A percentile compares a stretch with the other conserved stretches of the same genome.
These are phyloP conservation scores for Spheniscus mendiculus DNA, from an alignment of 2,113 vertebrate species.

Conservation along the genomic window DNA sequence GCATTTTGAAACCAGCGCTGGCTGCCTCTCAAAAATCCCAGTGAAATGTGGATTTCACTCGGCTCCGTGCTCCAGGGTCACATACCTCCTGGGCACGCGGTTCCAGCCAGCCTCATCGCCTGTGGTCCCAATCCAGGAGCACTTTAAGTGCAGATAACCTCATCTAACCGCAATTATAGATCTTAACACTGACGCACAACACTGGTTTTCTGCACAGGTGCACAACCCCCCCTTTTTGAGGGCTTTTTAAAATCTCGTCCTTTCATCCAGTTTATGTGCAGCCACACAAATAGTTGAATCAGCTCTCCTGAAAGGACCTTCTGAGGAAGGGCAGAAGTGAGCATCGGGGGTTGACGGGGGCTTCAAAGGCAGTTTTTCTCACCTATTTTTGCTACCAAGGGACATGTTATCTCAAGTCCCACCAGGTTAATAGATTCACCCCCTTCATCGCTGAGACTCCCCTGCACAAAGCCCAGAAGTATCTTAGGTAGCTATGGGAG, in stretches of 20 bases:
- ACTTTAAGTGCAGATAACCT: neutral
- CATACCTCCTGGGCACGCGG: accelerated
- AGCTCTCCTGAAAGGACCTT: neutral
- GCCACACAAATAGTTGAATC: neutral
- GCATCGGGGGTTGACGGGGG: neutral
- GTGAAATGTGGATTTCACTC: neutral
- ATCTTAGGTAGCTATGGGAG: neutral
- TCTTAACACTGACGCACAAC: neutral
- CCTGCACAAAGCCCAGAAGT: neutral
- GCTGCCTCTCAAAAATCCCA: neutral
- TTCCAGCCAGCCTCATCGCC: neutral
- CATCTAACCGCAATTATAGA: neutral
- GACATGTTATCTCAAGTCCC: neutral
- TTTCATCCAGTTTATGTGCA: neutral
- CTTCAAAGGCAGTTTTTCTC: neutral
- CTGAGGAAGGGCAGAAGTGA: neutral
- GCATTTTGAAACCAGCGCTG: neutral
- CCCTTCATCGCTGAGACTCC: neutral
- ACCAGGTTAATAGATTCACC: neutral
- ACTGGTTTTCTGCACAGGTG: neutral
- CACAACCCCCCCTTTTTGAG: neutral
- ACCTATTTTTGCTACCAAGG: neutral
- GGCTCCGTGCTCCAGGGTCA: neutral
- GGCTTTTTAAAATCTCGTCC: neutral
- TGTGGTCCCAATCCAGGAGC: neutral